These are phyloP conservation scores for Parnassius smintheus DNA, from an alignment of 2,888 invertebrate species.

Conservation along the genomic window DNA sequence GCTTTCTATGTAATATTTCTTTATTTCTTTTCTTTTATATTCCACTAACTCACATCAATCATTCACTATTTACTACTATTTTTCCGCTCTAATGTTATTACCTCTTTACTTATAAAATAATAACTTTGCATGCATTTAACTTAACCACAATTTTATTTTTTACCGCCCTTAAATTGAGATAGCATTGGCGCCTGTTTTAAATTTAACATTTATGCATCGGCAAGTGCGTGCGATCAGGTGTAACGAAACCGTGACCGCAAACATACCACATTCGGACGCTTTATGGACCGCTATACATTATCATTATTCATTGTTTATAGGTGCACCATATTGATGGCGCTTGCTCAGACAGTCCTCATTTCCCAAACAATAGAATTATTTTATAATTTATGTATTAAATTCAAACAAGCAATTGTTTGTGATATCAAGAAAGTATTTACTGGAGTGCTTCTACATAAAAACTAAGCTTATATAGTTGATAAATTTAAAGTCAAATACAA, in stretches of 20 bases:
- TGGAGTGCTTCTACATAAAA: too few species aligned
- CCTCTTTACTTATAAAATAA: background rate
- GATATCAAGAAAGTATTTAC: too few species aligned
- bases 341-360: background rate
- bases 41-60: too few species aligned
- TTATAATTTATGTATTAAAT: too few species aligned
- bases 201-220: slow-evolving; percentile 19
- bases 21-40: too few species aligned
- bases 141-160: slow-evolving; percentile 20
- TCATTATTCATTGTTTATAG: slow-evolving; percentile 15
- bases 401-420: too few species aligned
- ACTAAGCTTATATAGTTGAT: too few species aligned
- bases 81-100: background rate
- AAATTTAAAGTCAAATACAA: too few species aligned
- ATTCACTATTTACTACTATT: too few species aligned
- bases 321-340: slow-evolving; percentile 1
- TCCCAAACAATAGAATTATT: too few species aligned
- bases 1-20: too few species aligned
- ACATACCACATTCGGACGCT: slow-evolving; percentile 21
- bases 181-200: slow-evolving; percentile 22
- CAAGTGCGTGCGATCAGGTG: slow-evolving; percentile 24
- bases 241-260: slow-evolving; percentile 23
- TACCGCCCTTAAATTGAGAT: slow-evolving; percentile 21
- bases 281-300: slow-evolving; percentile 21
- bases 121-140: background rate